Evolutionary conservation across 2,797 vertebrate genomes (phyloP), one percentile per base, ranked within the genome.

Genomic region (Hyperoplus immaculatus): DNA sequence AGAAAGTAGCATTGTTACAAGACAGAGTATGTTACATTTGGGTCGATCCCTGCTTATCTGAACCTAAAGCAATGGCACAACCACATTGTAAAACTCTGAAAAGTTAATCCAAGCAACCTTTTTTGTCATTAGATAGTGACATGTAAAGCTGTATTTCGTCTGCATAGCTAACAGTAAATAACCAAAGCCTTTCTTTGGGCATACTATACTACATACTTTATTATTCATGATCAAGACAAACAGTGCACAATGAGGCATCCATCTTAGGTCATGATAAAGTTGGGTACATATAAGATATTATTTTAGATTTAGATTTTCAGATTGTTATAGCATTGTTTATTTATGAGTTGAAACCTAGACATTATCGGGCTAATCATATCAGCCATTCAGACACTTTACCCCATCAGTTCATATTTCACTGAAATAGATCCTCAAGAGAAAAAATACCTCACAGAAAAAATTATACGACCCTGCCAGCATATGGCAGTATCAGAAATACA

Each of bases 401-500:
- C 78, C 77, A 82, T 84, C 54, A 80, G 64, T 67, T 83, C 82
- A 76, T 51, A 80, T 61, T 67, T 83, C 82, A 76, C 50, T 87
- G 47, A 75, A 74, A 88, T 80, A 79, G 78, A 77, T 69, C 59
- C 65, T 82, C 42, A 72, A 81, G 72, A 50, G 67, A 63, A 75
- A 58, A 64, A 71, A 77, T 72, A 67, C 47, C 21, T 2, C 13
- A 43, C 15, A 42, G 29, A 16, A 15, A 63, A 63, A 76, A 71
- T 56, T 15, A 58, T 55, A 58, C 77, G 71, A 70, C 62, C 16
- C 43, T 75, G 70, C 69, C 76, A 85, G 83, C 82, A 83, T 73
- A 86, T 77, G 77, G 78, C 78, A 78, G 55, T 51, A 51, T 87
- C 79, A 84, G 83, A 89, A 88, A 89, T 79, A 77, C 85, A 84